These are phyloP conservation scores for Brachypterus glaber DNA, from an alignment of 2,888 invertebrate genomes.

Conservation along the genomic window DNA sequence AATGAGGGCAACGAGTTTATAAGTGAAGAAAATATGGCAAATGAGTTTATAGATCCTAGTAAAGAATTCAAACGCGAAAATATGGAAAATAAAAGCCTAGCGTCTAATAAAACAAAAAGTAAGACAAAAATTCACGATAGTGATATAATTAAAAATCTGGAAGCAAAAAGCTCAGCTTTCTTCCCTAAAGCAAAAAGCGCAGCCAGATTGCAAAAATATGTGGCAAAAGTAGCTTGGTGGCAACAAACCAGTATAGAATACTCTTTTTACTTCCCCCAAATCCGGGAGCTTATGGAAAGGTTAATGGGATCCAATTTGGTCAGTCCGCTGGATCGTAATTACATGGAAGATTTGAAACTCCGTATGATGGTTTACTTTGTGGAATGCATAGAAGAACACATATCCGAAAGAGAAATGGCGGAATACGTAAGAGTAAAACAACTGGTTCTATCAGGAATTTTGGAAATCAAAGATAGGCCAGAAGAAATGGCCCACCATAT, in stretches of 20 bases:
- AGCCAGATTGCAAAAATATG: too few relatives aligned
- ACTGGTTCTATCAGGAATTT: slow-evolving; percentile 56
- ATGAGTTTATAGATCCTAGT: too few relatives aligned
- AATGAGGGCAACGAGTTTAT: too few relatives aligned
- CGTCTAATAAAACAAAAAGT: too few relatives aligned
- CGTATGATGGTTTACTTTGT: neutral
- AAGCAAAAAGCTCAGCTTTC: too few relatives aligned
- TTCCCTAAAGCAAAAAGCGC: too few relatives aligned
- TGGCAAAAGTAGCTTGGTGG: too few relatives aligned
- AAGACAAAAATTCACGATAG: too few relatives aligned
- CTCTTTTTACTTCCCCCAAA: slow-evolving; percentile 41
- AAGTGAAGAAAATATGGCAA: too few relatives aligned
- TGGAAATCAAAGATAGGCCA: slow-evolving; percentile 57
- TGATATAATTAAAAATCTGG: too few relatives aligned
- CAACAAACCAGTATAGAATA: neutral
- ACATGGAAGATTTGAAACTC: neutral
- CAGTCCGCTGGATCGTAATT: neutral
- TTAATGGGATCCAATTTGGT: slow-evolving; percentile 1
- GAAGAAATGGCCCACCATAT: slow-evolving; percentile 57
- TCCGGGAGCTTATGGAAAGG: slow-evolving; percentile 49
- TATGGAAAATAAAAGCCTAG: too few relatives aligned
- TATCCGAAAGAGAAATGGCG: neutral
- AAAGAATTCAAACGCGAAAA: too few relatives aligned
- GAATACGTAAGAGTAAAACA: slow-evolving; percentile 61
- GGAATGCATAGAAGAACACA: slow-evolving; percentile 2